Base-by-base conservation (phyloP, 1,140 invertebrate genomes). In the Oedothorax gibbosus region DNA sequence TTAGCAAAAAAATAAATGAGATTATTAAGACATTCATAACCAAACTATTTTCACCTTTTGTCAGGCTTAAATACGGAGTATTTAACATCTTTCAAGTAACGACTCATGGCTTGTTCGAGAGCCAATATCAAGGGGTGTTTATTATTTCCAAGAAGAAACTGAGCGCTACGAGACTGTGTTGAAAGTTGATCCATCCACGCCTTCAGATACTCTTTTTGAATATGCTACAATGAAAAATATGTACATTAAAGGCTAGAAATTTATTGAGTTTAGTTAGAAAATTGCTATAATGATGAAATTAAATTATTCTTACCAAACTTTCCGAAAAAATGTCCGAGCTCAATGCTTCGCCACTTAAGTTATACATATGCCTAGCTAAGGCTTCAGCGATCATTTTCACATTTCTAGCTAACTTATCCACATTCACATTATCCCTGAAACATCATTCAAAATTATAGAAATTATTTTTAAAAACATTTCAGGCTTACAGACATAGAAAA, bases 351-450 rank as follows among this genome's bases (percentile, higher is more conserved):
- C 76, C 73, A 54, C 78, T 84, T 51, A 87, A 66, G 60, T 96
- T 96, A 90, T 97, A 98, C 79, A 99, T 92, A 89, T 95, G 94
- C 56, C 93, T 93, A 1, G 96, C 95, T 65, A 99, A 91, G 2
- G 96, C 93, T 89, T 98, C 94, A 3, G 95, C 95, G 65, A 97
- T 91, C 49, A 95, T 90, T 88, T 93, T 92, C 0, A 96, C 94
- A 89, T 98, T 96, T 80, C 91, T 89, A 0, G 91, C 90, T 14
- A 98, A 89, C 68, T 90, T 92, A 66, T 93, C 90, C 20, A 93
- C 87, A 89, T 95, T 91, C 21, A 93, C 89, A 65, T 90, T 90
- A 71, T 93, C 91, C 75, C 90, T 91, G 0, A 85, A 86, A 80
- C 57, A 50, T 49, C 21, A 54, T 72, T n/a, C n/a, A n/a, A 65